Percentiles rank a stretch among this genome's conserved stretches.
These are phyloP conservation scores for Drosophila pachea DNA, from an alignment of 1,140 invertebrate genomes.

Conservation along the genomic window DNA sequence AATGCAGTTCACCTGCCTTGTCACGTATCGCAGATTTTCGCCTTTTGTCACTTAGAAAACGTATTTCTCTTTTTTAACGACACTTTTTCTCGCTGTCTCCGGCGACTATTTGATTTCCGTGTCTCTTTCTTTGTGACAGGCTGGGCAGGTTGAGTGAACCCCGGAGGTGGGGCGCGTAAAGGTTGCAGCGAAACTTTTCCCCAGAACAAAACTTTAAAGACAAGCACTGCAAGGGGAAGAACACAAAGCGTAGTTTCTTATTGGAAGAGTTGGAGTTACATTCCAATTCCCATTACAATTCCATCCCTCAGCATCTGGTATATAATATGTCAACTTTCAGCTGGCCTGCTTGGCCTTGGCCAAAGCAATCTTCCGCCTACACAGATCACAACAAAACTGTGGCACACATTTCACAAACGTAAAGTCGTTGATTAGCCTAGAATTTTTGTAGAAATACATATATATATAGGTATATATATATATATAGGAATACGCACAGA, in stretches of 20 bases:
- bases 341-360: background rate
- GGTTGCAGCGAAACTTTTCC: constrained; percentile 9
- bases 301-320: background rate
- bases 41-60: constrained; percentile 62
- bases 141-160: constrained; percentile 58
- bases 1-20: constrained; percentile 44
- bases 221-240: background rate
- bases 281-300: too few relatives aligned
- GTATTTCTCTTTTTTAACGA: constrained; percentile 22
- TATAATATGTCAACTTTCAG: background rate
- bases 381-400: constrained; percentile 9
- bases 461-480: background rate
- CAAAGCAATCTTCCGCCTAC: background rate
- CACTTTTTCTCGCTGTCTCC: constrained; percentile 16
- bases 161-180: constrained; percentile 2
- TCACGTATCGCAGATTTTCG: constrained; percentile 27
- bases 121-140: constrained; percentile 54
- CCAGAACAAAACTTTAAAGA: constrained; percentile 5
- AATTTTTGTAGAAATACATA: background rate
- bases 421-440: constrained; percentile 5
- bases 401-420: constrained; percentile 20
- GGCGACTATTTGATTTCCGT: constrained; percentile 54
- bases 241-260: too few relatives aligned
- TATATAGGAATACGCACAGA: background rate
- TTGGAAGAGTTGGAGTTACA: too few relatives aligned